A percentile compares a stretch with the other conserved stretches of the same genome.
These are phyloP conservation scores for Branchinecta lynchi DNA, from an alignment of 1,140 invertebrate species.

Conservation along the genomic window DNA sequence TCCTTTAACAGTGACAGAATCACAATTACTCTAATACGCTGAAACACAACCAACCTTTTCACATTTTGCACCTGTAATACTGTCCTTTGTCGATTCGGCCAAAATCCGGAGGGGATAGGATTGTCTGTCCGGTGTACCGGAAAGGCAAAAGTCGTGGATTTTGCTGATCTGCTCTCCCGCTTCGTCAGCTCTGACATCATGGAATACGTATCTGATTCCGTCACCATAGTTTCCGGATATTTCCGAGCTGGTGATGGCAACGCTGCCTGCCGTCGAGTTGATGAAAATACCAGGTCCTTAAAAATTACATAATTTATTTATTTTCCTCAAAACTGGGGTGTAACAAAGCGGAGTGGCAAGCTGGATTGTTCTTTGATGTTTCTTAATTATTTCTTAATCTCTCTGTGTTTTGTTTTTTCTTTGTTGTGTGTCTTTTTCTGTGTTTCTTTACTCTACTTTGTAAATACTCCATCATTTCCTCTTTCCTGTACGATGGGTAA, in stretches of 20 bases:
- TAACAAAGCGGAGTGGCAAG: too few relatives aligned
- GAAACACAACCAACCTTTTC: slow-evolving; percentile 39
- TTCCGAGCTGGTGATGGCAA: slow-evolving; percentile 49
- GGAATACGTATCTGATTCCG: slow-evolving; percentile 64
- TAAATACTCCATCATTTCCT: too few relatives aligned
- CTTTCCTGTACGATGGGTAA: too few relatives aligned
- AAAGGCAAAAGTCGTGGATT: slow-evolving; percentile 50
- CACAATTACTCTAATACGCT: neutral
- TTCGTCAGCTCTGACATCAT: slow-evolving; percentile 41
- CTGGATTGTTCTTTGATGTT: too few relatives aligned
- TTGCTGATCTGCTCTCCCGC: slow-evolving; percentile 42
- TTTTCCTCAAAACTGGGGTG: too few relatives aligned
- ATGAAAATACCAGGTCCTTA: slow-evolving; percentile 71
- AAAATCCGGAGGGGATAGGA: slow-evolving; percentile 24
- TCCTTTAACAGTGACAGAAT: too few relatives aligned
- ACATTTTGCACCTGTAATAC: slow-evolving; percentile 34
- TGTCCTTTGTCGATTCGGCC: slow-evolving; percentile 24
- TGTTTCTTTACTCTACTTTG: too few relatives aligned
- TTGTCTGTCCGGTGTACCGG: slow-evolving; percentile 1
- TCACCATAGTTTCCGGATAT: slow-evolving; percentile 67
- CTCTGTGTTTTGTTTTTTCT: too few relatives aligned
- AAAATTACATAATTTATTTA: too few relatives aligned
- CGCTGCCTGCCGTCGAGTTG: slow-evolving; percentile 64
- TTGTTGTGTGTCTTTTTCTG: too few relatives aligned
- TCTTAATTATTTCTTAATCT: too few relatives aligned